A percentile compares a stretch with the other conserved stretches of the same genome.
phyloP scores from a whole-genome alignment of 2,888 invertebrate species.

The Heliconius sara region DNA sequence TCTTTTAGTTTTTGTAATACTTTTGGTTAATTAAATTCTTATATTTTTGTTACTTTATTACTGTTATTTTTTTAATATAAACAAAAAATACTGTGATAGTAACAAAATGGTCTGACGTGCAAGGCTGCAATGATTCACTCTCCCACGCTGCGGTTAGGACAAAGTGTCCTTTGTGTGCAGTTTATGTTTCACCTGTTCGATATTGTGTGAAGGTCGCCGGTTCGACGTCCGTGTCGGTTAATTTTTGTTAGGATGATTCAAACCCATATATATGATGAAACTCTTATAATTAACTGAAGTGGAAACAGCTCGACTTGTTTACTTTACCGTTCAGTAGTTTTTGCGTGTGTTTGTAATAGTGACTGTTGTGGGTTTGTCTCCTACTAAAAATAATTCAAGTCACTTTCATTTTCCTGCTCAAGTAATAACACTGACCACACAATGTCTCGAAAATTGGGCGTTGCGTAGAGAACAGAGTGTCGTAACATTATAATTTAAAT shows the following conservation, averaged over 20 bases:
- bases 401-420: too few relatives aligned
- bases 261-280: not conserved
- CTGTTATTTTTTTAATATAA: not conserved
- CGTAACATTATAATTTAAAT: not conserved
- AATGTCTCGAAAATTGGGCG: too few relatives aligned
- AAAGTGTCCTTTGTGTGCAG: conserved; percentile 1
- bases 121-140: not conserved
- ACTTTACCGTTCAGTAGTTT: too few relatives aligned
- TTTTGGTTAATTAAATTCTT: too few relatives aligned
- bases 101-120: not conserved
- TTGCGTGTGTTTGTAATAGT: too few relatives aligned
- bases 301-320: too few relatives aligned
- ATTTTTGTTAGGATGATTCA: not conserved
- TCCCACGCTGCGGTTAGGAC: not conserved
- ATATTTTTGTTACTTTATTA: too few relatives aligned
- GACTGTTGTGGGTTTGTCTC: too few relatives aligned
- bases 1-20: too few relatives aligned
- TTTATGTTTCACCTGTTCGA: not conserved
- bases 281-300: too few relatives aligned
- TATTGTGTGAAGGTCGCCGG: not conserved
- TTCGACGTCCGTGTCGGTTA: not conserved
- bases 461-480: not conserved
- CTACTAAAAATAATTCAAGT: too few relatives aligned
- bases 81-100: not conserved
- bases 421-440: too few relatives aligned